These are phyloP conservation scores for Ranitomeya imitator DNA, from an alignment of 2,113 vertebrate genomes.

Conservation along the genomic window DNA sequence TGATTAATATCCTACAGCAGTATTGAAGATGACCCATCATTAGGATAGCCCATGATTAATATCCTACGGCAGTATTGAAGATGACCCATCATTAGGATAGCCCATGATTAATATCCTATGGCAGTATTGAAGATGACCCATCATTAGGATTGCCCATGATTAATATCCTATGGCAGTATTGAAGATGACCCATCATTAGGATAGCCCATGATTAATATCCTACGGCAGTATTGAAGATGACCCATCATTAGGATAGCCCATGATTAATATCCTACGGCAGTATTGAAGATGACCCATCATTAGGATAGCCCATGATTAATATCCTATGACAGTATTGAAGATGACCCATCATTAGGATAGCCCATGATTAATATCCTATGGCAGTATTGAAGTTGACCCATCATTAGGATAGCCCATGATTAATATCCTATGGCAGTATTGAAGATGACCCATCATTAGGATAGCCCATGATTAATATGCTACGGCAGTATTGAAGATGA, in stretches of 20 bases:
- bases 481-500: slow-evolving; percentile 10
- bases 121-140: slow-evolving; percentile 16
- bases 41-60: slow-evolving; percentile 25
- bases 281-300: slow-evolving; percentile 25
- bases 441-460: slow-evolving; percentile 32
- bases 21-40: slow-evolving; percentile 25
- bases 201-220: slow-evolving; percentile 24
- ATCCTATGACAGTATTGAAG: slow-evolving; percentile 1
- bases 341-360: slow-evolving; percentile 41
- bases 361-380: slow-evolving; percentile 26
- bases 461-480: slow-evolving; percentile 22
- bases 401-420: slow-evolving; percentile 33
- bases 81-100: slow-evolving; percentile 41
- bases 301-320: slow-evolving; percentile 25
- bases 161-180: slow-evolving; percentile 8
- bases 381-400: slow-evolving; percentile 12
- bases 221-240: slow-evolving; percentile 10
- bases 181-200: slow-evolving; percentile 32
- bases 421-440: slow-evolving; percentile 8
- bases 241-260: slow-evolving; percentile 33
- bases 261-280: slow-evolving; percentile 22
- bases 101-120: slow-evolving; percentile 26
- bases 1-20: slow-evolving; percentile 21
- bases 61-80: slow-evolving; percentile 1
- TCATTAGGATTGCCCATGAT: slow-evolving; percentile 33